phyloP scores from a whole-genome alignment of 2,888 invertebrate species.

The Hirtodrosophila duncani region DNA sequence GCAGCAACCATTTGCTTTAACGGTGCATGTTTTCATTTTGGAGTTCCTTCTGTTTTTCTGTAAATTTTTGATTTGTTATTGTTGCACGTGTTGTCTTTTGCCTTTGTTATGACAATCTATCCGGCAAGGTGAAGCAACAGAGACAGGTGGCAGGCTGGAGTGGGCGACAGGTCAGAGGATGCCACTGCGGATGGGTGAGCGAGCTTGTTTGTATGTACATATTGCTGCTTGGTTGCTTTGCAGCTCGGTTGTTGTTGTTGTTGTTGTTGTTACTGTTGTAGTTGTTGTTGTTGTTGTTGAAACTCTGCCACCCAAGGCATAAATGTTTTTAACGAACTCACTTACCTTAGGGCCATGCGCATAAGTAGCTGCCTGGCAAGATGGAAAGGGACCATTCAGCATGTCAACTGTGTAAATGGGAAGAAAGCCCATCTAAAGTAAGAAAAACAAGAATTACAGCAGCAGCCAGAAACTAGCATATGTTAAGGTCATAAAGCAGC shows the following conservation, averaged over 20 bases:
- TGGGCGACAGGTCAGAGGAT: neutral
- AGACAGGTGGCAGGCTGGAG: neutral
- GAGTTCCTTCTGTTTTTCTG: conserved; percentile 41
- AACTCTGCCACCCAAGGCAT: conserved; percentile 23
- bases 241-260: neutral
- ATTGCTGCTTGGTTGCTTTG: no score
- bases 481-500: conserved; percentile 8
- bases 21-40: conserved; percentile 49
- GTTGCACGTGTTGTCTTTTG: conserved; percentile 73
- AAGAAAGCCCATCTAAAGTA: conserved; percentile 4
- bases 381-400: neutral
- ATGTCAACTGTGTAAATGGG: conserved; percentile 29
- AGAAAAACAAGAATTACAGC: conserved; percentile 17
- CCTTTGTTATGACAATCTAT: conserved; percentile 69
- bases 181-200: neutral
- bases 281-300: conserved; percentile 1
- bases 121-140: conserved; percentile 36
- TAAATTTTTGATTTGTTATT: conserved; percentile 73
- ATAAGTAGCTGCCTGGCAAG: conserved; percentile 20
- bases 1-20: conserved; percentile 27
- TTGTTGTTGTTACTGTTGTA: neutral
- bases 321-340: conserved; percentile 51
- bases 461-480: conserved; percentile 7
- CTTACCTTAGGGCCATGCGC: conserved; percentile 43
- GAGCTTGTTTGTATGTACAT: no score